Evolutionary conservation across 92 coral and sea anemone genomes (phyloP), one percentile per base, ranked within the genome.

Genomic region (Heliopora coerulea): DNA sequence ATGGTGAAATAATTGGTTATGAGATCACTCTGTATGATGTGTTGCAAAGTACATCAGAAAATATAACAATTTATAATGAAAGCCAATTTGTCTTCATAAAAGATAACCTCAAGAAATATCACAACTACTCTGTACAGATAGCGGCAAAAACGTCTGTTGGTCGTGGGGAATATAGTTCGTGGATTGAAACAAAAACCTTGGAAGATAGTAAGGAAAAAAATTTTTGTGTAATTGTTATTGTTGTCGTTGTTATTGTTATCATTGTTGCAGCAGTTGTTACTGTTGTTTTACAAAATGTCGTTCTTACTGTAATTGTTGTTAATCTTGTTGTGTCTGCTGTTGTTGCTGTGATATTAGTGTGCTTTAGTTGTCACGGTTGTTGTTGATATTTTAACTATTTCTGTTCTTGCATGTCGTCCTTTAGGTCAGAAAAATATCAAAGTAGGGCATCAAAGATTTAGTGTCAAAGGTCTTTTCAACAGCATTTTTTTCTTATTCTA

Each of bases 1-100:
- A 73, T 33, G 65, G 62, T 18, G 32, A 52, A 9, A 56, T 73
- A 34, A 11, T 41, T 21, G 27, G 32, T 30, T 73, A 73, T 37
- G 62, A 54, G 21, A 73, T 60, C 44, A 23, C 13, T 12, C 33
- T 50, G 9, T 31, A 61, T 13, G 67, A 61, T 61, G 48, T 31
- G 2, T 3, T 33, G 34, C n/a, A 73, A 2, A 26, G 10, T 37
- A 13, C 65, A 9, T 30, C 64, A 12, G 24, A 73, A 57, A n/a
- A 4, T 26, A 28, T 73, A 19, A 20, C 18, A 8, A 14, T 12
- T 26, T 27, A 31, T 33, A 61, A 61, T 33, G 0, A 5, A 41
- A 31, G 19, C 19, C 44, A 11, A 25, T 29, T 61, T 8, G 21
- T 13, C 31, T 61, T 24, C 24, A n/a, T 52, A n/a, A 50, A 9